Evolutionary conservation across 1,140 invertebrate genomes (phyloP).

Genomic region (Rhagoletis zephyria): DNA sequence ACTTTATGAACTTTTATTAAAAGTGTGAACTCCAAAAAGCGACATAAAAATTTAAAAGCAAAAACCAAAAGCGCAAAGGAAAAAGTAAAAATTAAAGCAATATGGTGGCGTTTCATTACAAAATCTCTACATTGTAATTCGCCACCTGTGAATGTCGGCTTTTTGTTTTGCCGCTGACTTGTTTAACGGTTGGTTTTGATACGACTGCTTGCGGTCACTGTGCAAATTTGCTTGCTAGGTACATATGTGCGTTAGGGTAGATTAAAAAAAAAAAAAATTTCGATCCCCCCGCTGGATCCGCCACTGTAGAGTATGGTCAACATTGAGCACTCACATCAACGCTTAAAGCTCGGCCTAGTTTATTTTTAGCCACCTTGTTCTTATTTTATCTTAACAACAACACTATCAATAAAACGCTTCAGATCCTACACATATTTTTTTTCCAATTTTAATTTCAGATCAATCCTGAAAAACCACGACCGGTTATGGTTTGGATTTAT

Average conservation of each 20-base stretch:
- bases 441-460: slow-evolving; percentile 55
- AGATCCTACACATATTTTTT: background rate
- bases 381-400: no score
- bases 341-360: no score
- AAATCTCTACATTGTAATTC: slow-evolving; percentile 29
- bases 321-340: no score
- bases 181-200: background rate
- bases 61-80: no score
- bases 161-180: no score
- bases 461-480: slow-evolving; percentile 61
- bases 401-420: no score
- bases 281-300: no score
- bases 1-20: background rate
- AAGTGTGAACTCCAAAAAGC: background rate
- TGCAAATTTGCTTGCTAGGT: slow-evolving; percentile 3
- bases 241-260: background rate
- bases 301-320: no score
- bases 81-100: background rate
- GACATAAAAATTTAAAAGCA: background rate
- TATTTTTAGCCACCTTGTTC: no score
- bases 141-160: background rate
- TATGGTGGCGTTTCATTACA: background rate
- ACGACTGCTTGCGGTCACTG: background rate
- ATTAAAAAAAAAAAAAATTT: no score
- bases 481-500: slow-evolving; percentile 77